Conservation (phyloP, 37 sponge, comb jelly and placozoan genomes). For the Mnemiopsis leidyi region DNA sequence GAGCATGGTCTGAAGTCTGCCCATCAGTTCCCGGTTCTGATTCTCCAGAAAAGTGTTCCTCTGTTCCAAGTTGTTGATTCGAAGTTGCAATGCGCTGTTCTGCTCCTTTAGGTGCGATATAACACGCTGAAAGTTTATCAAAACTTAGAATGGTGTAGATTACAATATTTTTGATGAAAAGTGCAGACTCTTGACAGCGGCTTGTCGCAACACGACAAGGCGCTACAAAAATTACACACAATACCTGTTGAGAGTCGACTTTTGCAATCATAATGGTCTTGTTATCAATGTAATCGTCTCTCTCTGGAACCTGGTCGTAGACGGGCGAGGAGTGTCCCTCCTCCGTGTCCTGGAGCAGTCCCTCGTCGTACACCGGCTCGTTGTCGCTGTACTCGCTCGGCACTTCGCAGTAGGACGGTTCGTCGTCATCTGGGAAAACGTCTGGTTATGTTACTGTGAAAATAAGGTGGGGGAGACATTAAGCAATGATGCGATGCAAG, state of each 20-base stretch:
- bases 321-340: constrained; percentile 65
- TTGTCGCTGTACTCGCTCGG: constrained; percentile 59
- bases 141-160: too few species aligned
- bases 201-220: too few species aligned
- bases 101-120: background rate
- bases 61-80: constrained; percentile 33
- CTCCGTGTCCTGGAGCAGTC: constrained; percentile 27
- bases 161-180: too few species aligned
- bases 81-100: background rate
- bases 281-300: constrained; percentile 60
- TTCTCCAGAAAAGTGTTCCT: constrained; percentile 44
- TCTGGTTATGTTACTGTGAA: too few species aligned
- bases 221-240: too few species aligned
- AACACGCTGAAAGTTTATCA: background rate
- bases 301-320: constrained; percentile 58
- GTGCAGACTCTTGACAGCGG: too few species aligned
- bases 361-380: constrained; percentile 41
- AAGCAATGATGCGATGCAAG: too few species aligned
- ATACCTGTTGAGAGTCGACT: constrained; percentile 1
- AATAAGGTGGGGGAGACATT: too few species aligned
- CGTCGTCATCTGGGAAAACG: constrained; percentile 61
- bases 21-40: constrained; percentile 2
- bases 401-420: constrained; percentile 56
- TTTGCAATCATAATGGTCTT: constrained; percentile 25
- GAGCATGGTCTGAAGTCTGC: background rate